Evolutionary conservation across 2,888 invertebrate genomes (phyloP).

Genomic region (Malthinus flaveolus): DNA sequence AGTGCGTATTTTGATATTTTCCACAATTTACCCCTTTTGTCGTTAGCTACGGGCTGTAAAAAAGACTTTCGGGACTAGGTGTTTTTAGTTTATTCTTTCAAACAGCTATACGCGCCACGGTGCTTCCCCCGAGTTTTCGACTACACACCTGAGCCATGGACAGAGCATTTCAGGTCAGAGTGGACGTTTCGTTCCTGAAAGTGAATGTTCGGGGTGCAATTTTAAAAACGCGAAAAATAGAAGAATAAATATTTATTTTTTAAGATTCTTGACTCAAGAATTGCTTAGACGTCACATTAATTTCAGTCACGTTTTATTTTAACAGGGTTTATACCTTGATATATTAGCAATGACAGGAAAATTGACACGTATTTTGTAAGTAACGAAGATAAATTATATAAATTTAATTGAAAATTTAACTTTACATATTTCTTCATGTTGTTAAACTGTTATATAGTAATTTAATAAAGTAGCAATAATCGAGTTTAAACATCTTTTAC

Average conservation of each 20-base stretch:
- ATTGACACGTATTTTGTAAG: conserved; percentile 53
- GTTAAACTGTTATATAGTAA: background rate
- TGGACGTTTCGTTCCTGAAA: too few species aligned
- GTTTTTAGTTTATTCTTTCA: too few species aligned
- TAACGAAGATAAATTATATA: conserved; percentile 52
- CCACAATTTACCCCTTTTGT: too few species aligned
- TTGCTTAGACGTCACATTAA: conserved; percentile 50
- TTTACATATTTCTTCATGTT: conserved; percentile 1
- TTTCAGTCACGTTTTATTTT: conserved; percentile 53
- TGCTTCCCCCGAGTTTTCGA: too few species aligned
- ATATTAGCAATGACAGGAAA: conserved; percentile 54
- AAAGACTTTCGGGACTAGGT: too few species aligned
- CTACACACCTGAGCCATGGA: too few species aligned
- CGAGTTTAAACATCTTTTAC: too few species aligned
- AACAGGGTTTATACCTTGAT: conserved; percentile 50
- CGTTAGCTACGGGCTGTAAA: too few species aligned
- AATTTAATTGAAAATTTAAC: conserved; percentile 48
- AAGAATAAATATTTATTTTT: conserved; percentile 29
- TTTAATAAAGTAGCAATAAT: background rate
- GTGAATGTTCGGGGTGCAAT: too few species aligned
- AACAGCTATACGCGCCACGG: too few species aligned
- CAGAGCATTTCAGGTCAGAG: too few species aligned
- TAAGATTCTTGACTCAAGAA: conserved; percentile 27
- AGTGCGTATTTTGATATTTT: too few species aligned
- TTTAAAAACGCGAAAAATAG: background rate